phyloP scores from a whole-genome alignment of 2,797 vertebrate species.

The Enoplosus armatus region DNA sequence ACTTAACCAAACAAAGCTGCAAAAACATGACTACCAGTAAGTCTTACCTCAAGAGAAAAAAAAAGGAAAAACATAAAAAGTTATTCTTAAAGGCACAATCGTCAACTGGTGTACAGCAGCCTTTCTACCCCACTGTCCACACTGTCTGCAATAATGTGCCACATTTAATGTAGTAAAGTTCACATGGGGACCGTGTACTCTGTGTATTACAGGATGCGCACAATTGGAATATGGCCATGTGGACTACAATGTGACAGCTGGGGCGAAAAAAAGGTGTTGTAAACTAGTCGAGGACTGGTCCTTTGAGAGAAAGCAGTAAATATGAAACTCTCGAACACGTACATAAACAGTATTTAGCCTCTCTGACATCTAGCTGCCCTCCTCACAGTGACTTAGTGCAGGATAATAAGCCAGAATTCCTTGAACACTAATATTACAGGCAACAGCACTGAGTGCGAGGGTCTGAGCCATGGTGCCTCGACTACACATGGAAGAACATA shows the following conservation, averaged over 20 bases:
- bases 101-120: conserved; percentile 35
- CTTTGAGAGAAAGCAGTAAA: conserved; percentile 21
- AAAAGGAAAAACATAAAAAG: conserved; percentile 46
- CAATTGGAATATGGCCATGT: neutral
- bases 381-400: conserved; percentile 1
- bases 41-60: conserved; percentile 65
- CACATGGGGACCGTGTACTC: neutral
- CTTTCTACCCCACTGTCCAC: conserved; percentile 12
- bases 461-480: conserved; percentile 12
- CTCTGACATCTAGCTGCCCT: conserved; percentile 19
- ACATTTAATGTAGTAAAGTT: conserved; percentile 1
- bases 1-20: conserved; percentile 79
- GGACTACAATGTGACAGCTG: conserved; percentile 9
- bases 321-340: conserved; percentile 11
- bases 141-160: conserved; percentile 11
- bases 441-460: conserved; percentile 2
- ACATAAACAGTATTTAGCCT: conserved; percentile 18
- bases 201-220: neutral
- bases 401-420: conserved; percentile 6
- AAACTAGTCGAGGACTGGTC: neutral
- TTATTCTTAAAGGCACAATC: conserved; percentile 53
- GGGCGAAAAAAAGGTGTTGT: neutral
- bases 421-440: conserved; percentile 24
- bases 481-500: conserved; percentile 43
- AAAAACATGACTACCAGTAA: conserved; percentile 80